Evolutionary conservation across 2,113 vertebrate species (phyloP).

Genomic region (Procavia capensis): DNA sequence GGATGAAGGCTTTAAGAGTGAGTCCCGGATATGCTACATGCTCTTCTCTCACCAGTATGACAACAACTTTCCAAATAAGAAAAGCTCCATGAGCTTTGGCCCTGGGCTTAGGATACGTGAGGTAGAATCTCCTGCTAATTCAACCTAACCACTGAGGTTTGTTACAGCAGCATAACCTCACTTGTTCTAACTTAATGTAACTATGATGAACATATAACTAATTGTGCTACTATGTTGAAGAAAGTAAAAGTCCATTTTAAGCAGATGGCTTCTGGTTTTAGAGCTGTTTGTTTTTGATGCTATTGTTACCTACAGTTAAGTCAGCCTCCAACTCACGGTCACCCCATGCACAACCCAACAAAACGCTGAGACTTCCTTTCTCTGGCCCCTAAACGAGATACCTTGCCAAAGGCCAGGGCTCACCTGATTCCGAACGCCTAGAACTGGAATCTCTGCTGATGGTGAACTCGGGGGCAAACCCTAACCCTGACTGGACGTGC

Average conservation of each 20-base stretch:
- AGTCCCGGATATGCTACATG: not conserved
- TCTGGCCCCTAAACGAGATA: not conserved
- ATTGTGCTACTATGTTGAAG: not conserved
- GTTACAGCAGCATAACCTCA: not conserved
- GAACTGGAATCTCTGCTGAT: not conserved
- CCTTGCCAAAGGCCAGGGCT: not conserved
- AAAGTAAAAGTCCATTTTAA: not conserved
- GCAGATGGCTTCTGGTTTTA: not conserved
- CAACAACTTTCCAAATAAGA: not conserved
- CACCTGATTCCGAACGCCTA: not conserved
- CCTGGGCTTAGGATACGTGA: not conserved
- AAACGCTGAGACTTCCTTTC: not conserved
- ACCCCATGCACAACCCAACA: not conserved
- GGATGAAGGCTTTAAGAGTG: not conserved
- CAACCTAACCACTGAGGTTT: not conserved
- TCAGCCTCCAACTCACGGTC: not conserved
- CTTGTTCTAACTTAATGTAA: not conserved
- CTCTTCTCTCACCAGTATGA: not conserved
- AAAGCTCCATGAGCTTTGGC: not conserved
- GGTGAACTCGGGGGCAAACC: not conserved
- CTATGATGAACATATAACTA: not conserved
- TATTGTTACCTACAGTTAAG: not conserved
- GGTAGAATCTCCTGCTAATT: not conserved
- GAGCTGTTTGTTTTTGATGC: not conserved
- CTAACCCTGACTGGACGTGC: not conserved